Percentiles rank a stretch among this genome's conserved stretches.
These are phyloP conservation scores for Coleophora flavipennella DNA, from an alignment of 2,888 invertebrate species.

Conservation along the genomic window DNA sequence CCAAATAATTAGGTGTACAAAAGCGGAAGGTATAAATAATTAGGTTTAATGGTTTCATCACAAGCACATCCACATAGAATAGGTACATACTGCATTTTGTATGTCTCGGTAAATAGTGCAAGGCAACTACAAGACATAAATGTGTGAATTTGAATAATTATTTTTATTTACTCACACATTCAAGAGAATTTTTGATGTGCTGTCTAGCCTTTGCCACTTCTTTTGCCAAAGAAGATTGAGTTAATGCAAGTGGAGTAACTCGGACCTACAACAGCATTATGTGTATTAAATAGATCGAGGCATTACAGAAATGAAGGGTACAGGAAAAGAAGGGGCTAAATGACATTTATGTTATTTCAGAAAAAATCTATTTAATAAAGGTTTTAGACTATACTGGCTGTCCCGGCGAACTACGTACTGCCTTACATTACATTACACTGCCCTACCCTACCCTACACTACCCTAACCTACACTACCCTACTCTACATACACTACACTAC, in stretches of 20 bases:
- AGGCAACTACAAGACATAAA: conserved; percentile 7
- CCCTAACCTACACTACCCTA: too few species aligned
- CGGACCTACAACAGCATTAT: conserved; percentile 36
- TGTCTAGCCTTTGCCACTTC: conserved; percentile 91
- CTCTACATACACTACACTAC: too few species aligned
- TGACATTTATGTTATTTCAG: too few species aligned
- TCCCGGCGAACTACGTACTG: too few species aligned
- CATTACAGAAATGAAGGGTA: too few species aligned
- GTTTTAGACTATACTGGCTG: too few species aligned
- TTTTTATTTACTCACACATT: conserved; percentile 75
- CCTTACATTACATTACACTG: too few species aligned
- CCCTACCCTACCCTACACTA: too few species aligned
- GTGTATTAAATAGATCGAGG: too few species aligned
- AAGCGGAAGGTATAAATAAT: background rate
- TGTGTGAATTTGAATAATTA: conserved; percentile 27
- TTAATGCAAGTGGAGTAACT: conserved; percentile 41
- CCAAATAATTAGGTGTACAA: background rate
- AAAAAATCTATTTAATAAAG: too few species aligned
- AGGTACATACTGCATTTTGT: background rate
- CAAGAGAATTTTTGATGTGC: conserved; percentile 83
- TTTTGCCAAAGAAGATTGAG: conserved; percentile 79
- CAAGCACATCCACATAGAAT: background rate
- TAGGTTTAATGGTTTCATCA: background rate
- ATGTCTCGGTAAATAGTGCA: background rate
- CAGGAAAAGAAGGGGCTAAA: too few species aligned